Conservation (phyloP, 2,888 invertebrate species). For the Sisyra terminalis region DNA sequence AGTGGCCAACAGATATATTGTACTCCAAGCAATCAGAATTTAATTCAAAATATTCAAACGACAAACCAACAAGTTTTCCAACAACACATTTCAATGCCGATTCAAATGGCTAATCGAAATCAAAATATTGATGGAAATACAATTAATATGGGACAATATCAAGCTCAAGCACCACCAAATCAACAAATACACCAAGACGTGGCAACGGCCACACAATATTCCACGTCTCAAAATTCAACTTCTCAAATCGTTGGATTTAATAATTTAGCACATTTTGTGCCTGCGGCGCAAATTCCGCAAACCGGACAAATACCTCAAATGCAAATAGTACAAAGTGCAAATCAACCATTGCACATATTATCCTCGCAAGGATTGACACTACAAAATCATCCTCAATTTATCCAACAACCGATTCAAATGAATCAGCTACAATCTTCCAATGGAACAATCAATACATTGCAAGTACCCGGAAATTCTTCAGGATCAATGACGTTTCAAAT, state of each 20-base stretch:
- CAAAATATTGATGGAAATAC: too few species aligned
- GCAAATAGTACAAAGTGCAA: slow-evolving; percentile 5
- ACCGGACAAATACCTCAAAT: slow-evolving; percentile 5
- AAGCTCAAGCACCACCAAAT: not conserved
- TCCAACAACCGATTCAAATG: slow-evolving; percentile 1
- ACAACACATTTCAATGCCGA: too few species aligned
- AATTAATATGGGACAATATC: too few species aligned
- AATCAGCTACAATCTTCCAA: slow-evolving; percentile 1
- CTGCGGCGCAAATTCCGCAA: slow-evolving; percentile 1
- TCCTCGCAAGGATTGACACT: slow-evolving; percentile 6
- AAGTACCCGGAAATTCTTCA: slow-evolving; percentile 2
- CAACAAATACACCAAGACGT: not conserved
- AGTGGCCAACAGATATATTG: too few species aligned
- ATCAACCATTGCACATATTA: slow-evolving; percentile 7
- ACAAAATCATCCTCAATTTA: slow-evolving; percentile 4
- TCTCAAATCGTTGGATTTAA: slow-evolving; percentile 4
- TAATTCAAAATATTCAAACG: not conserved
- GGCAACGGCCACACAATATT: not conserved
- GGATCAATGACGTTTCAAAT: slow-evolving; percentile 8
- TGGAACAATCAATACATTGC: slow-evolving; percentile 1
- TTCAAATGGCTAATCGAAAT: too few species aligned
- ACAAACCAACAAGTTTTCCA: not conserved
- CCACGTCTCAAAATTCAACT: not conserved
- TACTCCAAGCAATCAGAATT: not conserved
- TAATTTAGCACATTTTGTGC: slow-evolving; percentile 3